These are phyloP conservation scores for Smutsia gigantea DNA, from an alignment of 2,797 vertebrate species.

Conservation along the genomic window DNA sequence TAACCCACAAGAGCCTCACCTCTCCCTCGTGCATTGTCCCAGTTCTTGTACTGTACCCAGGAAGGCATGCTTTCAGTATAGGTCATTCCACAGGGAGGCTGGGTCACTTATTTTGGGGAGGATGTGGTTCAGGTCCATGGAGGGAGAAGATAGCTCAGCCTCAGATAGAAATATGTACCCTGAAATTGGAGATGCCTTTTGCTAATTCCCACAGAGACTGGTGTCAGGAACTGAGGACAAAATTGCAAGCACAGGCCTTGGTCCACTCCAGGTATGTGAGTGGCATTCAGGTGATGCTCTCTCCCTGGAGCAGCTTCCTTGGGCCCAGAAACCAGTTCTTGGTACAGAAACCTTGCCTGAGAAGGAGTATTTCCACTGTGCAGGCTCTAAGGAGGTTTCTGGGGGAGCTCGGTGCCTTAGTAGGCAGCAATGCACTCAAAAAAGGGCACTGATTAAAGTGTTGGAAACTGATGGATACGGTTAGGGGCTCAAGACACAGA, in stretches of 20 bases:
- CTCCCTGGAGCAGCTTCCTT: background rate
- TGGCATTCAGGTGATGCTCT: background rate
- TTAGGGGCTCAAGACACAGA: background rate
- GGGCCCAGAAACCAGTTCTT: background rate
- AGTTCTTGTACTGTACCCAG: background rate
- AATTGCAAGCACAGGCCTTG: background rate
- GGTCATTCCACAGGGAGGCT: conserved; percentile 46
- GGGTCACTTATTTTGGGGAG: conserved; percentile 51
- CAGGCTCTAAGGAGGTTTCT: background rate
- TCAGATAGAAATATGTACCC: conserved; percentile 49
- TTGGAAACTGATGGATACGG: background rate
- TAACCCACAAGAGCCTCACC: background rate
- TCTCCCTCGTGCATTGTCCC: background rate
- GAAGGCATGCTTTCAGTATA: background rate
- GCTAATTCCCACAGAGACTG: conserved; percentile 50
- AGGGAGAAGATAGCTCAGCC: background rate
- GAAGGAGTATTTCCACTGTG: background rate
- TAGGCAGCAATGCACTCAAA: background rate
- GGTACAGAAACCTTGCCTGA: background rate
- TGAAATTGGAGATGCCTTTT: conserved; percentile 48
- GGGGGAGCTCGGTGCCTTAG: background rate
- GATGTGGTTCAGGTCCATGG: conserved; percentile 46
- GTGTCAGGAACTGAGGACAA: conserved; percentile 47
- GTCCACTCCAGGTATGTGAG: background rate
- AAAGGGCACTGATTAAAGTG: background rate